Evolutionary conservation across 2,888 invertebrate species (phyloP).

Genomic region (Hypena proboscidalis): DNA sequence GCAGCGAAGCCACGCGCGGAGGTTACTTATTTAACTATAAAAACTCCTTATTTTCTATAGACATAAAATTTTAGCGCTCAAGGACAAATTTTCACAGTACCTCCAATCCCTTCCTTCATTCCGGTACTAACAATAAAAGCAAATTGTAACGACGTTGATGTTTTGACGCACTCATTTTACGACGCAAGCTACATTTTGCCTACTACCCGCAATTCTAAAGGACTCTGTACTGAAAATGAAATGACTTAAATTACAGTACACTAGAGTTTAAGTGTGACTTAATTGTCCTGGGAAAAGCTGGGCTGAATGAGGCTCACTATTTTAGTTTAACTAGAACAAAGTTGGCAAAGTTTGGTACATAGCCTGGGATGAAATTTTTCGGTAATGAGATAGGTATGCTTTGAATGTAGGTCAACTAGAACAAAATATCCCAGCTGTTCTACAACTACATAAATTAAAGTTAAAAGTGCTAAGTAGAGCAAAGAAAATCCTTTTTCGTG

Average conservation of each 20-base stretch:
- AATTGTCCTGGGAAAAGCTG: conserved; percentile 17
- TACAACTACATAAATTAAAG: no score
- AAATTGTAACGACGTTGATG: conserved; percentile 4
- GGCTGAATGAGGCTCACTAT: not conserved
- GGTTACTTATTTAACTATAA: no score
- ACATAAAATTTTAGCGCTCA: no score
- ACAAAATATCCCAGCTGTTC: no score
- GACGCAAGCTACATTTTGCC: conserved; percentile 8
- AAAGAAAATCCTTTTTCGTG: no score
- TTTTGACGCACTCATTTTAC: conserved; percentile 4
- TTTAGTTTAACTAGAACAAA: conserved; percentile 21
- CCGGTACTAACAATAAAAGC: not conserved
- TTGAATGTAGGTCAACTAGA: no score
- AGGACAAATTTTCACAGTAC: no score
- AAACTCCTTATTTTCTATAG: no score
- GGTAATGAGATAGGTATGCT: no score
- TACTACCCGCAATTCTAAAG: not conserved
- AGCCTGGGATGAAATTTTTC: no score
- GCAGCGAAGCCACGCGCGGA: no score
- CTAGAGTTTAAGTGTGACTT: conserved; percentile 17
- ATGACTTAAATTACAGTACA: conserved; percentile 17
- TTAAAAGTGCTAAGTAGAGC: no score
- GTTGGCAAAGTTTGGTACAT: conserved; percentile 8
- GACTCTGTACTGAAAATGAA: conserved; percentile 4
- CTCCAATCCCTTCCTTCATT: not conserved